Conservation (phyloP, 2,888 invertebrate genomes). For the Cryptus armator region DNA sequence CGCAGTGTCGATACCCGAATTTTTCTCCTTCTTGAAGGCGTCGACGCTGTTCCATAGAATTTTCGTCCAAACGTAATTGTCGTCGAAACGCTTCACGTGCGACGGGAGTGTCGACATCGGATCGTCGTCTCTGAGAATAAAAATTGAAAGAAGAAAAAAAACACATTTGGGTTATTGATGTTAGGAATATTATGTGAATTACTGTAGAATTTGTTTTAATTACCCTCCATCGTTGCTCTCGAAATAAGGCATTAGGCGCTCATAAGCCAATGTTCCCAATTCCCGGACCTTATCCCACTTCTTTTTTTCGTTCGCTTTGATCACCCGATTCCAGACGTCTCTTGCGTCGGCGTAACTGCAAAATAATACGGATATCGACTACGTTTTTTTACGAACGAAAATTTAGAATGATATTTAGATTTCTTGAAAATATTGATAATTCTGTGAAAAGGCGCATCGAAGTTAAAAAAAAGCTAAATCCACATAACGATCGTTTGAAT, state of each 20-base stretch:
- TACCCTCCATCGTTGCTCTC: slow-evolving; percentile 61
- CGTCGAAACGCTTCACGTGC: slow-evolving; percentile 77
- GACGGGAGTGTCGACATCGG: slow-evolving; percentile 72
- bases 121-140: slow-evolving; percentile 52
- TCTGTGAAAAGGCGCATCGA: not conserved
- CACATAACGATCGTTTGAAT: too few relatives aligned
- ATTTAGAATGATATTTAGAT: not conserved
- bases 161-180: not conserved
- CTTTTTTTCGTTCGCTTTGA: slow-evolving; percentile 73
- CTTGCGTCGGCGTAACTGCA: slow-evolving; percentile 77
- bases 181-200: not conserved
- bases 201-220: slow-evolving; percentile 10
- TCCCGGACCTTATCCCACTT: slow-evolving; percentile 75
- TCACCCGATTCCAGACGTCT: slow-evolving; percentile 62
- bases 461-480: too few relatives aligned
- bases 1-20: slow-evolving; percentile 69
- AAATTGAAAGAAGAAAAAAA: not conserved
- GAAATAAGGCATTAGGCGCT: slow-evolving; percentile 65
- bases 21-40: slow-evolving; percentile 78
- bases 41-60: slow-evolving; percentile 79
- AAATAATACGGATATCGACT: not conserved
- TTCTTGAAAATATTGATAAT: not conserved
- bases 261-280: slow-evolving; percentile 75
- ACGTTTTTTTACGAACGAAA: not conserved
- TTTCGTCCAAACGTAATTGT: slow-evolving; percentile 79